Evolutionary conservation across 2,797 vertebrate species (phyloP), one percentile per base, ranked within the genome.

Genomic region (Hippocampus kuda): DNA sequence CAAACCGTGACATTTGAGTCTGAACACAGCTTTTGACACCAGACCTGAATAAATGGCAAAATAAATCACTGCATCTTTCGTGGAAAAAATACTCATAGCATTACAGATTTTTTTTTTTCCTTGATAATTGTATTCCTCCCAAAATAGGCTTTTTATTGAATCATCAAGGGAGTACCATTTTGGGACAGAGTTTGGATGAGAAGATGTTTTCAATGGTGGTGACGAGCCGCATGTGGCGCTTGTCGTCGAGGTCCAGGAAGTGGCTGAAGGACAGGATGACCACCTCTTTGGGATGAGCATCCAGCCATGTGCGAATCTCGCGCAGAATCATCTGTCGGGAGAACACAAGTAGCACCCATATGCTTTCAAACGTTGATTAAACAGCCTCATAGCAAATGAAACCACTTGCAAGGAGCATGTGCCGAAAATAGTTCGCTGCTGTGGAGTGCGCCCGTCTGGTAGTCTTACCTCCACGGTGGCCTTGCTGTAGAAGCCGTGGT

Each of bases 261-360:
- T 94, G 92, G 73, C 94, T 93, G 88, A 94, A 97, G 64, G 94
- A 95, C 75, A 98, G 88, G 71, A 98, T 89, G 68, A 97, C 80
- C 61, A 95, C 88, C 77, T 99, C 96, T 69, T 70, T 91, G 22
- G 94, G 94, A 84, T 97, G 95, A 57, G 71, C 59, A 53, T 95
- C 92, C 85, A 99, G 82, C 96, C 96, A 99, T 74, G 90, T 85
- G 9, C 85, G 76, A 68, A 99, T 92, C 88, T 98, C 93, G 46
- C 83, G 86, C 5, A 99, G 88, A 9, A 92, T 88, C 13, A 86
- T 91, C 96, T 98, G 86, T 64, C 13, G 1, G 41, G 66, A 59
- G 67, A 12, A 15, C 24, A 30, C 22, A 18, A 16, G 4, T 4
- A 18, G 0, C 34, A 38, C 34, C 34, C 34, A 34, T 8, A 46